Percentiles rank a stretch among this genome's conserved stretches.
Evolutionary conservation across 2,888 invertebrate genomes (phyloP).

Genomic region (Nasonovia ribisnigri): DNA sequence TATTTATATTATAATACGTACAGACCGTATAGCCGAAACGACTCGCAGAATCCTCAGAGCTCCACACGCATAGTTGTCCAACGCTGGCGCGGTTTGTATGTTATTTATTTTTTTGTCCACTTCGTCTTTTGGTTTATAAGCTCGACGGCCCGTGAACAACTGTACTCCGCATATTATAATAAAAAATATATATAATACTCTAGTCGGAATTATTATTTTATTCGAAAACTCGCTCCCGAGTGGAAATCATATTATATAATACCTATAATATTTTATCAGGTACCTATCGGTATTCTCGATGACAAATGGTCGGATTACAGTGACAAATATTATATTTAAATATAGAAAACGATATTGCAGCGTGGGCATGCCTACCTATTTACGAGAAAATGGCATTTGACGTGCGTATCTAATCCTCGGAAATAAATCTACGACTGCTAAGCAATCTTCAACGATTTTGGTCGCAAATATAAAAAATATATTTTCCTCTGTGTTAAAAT

Average conservation of each 20-base stretch:
- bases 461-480: neutral
- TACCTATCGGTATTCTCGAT: neutral
- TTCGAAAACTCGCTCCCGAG: neutral
- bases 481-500: neutral
- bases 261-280: neutral
- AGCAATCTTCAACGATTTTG: neutral
- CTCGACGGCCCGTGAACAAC: constrained; percentile 21
- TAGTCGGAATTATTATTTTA: neutral
- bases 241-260: neutral
- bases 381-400: constrained; percentile 36
- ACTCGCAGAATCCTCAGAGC: neutral
- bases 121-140: neutral
- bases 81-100: neutral
- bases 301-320: constrained; percentile 53
- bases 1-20: no score
- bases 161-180: neutral
- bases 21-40: neutral
- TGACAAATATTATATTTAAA: constrained; percentile 41
- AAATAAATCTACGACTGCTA: neutral
- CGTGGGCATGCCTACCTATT: neutral
- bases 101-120: neutral
- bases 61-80: neutral
- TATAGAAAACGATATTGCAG: constrained; percentile 23
- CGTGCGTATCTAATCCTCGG: constrained; percentile 32
- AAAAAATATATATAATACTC: neutral